These are phyloP conservation scores for Ectropis grisescens DNA, from an alignment of 1,140 invertebrate species.

Conservation along the genomic window DNA sequence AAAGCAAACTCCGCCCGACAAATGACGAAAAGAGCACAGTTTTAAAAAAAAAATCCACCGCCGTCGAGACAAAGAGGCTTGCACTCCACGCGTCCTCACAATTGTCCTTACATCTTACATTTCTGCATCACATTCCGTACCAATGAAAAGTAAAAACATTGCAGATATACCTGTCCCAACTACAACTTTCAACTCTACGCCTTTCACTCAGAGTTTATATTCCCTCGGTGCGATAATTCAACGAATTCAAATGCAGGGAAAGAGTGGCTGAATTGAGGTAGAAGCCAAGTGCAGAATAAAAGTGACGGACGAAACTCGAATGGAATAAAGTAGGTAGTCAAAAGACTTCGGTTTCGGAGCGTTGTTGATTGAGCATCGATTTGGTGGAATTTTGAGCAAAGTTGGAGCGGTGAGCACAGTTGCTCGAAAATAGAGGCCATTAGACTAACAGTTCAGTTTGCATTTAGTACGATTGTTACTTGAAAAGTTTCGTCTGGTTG, in stretches of 20 bases:
- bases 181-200: conserved; percentile 7
- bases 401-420: conserved; percentile 1
- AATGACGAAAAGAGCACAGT: conserved; percentile 24
- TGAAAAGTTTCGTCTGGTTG: too few relatives aligned
- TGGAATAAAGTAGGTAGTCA: conserved; percentile 52
- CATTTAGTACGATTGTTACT: too few relatives aligned
- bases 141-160: conserved; percentile 66
- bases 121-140: conserved; percentile 61
- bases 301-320: conserved; percentile 49
- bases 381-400: conserved; percentile 1
- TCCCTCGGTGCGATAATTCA: conserved; percentile 9
- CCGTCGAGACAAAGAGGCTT: conserved; percentile 33
- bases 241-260: conserved; percentile 52
- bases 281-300: conserved; percentile 61
- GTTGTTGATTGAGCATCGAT: too few relatives aligned
- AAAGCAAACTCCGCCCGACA: conserved; percentile 3
- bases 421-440: too few relatives aligned
- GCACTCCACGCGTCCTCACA: conserved; percentile 47
- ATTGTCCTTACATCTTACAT: conserved; percentile 65
- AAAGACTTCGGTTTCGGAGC: background rate
- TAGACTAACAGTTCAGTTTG: too few relatives aligned
- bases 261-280: conserved; percentile 59
- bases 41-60: conserved; percentile 25
- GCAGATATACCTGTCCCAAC: conserved; percentile 17
- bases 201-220: conserved; percentile 11